phyloP scores from a whole-genome alignment of 1,140 invertebrate genomes.

The Trichomalopsis sarcophagae region DNA sequence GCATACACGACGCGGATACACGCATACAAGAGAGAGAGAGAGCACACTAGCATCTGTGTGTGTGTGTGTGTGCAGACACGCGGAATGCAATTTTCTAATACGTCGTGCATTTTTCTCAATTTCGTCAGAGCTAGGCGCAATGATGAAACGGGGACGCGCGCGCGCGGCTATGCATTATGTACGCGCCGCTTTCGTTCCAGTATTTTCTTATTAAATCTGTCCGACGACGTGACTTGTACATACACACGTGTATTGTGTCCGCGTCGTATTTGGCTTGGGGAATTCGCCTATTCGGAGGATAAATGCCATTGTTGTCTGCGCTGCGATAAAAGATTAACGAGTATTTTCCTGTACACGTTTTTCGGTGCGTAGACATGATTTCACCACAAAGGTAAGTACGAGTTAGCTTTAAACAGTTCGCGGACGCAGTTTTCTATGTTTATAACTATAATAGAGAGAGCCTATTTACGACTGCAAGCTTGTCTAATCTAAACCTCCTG shows the following conservation, averaged over 20 bases:
- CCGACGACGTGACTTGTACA: slow-evolving; percentile 12
- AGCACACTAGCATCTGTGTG: background rate
- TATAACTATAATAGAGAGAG: background rate
- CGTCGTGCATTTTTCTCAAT: slow-evolving; percentile 49
- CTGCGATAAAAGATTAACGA: background rate
- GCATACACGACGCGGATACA: background rate
- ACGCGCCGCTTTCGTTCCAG: slow-evolving; percentile 5
- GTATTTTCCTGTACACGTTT: background rate
- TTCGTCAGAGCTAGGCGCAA: background rate
- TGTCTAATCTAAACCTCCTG: slow-evolving; percentile 37
- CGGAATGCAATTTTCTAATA: slow-evolving; percentile 51
- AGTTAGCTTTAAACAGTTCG: too few relatives aligned
- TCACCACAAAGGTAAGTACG: too few relatives aligned
- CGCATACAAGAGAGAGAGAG: background rate
- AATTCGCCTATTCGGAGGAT: slow-evolving; percentile 40
- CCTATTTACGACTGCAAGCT: slow-evolving; percentile 31
- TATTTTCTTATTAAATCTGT: slow-evolving; percentile 49
- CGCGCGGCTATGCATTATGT: background rate
- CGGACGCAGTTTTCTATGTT: too few relatives aligned
- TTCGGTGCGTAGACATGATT: too few relatives aligned
- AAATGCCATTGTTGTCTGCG: background rate
- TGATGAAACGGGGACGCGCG: background rate
- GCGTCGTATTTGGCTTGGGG: slow-evolving; percentile 13
- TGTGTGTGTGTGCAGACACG: background rate
- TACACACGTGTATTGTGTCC: background rate